These are phyloP conservation scores for Aphis gossypii DNA, from an alignment of 1,140 invertebrate genomes.

Conservation along the genomic window DNA sequence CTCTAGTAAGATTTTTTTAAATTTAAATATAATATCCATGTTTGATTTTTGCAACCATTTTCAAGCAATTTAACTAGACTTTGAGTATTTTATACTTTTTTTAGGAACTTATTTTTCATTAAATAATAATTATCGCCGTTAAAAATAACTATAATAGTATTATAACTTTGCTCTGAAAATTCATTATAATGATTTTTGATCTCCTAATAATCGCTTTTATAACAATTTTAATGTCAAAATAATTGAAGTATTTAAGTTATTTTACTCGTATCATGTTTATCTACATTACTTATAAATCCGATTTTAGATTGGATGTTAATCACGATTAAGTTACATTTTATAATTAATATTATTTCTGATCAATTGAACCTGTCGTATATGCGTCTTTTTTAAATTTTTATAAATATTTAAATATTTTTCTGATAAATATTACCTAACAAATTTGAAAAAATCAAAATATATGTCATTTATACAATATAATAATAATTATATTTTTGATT, in stretches of 20 bases:
- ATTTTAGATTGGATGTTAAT: background rate
- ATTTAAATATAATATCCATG: background rate
- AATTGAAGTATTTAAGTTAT: background rate
- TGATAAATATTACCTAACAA: background rate
- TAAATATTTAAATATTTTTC: too few relatives aligned
- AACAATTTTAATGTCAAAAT: background rate
- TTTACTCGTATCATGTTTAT: background rate
- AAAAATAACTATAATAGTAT: background rate
- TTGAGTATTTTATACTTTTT: background rate
- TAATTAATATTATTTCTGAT: background rate
- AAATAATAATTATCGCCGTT: background rate
- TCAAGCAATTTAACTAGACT: background rate
- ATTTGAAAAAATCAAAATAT: background rate
- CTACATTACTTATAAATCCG: background rate
- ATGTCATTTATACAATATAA: background rate
- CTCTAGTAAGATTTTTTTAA: background rate
- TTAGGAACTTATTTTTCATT: background rate
- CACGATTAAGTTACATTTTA: background rate
- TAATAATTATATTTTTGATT: background rate
- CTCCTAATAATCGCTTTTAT: background rate
- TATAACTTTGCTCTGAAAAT: background rate
- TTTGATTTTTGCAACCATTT: background rate
- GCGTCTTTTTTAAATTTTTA: background rate
- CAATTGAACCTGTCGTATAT: background rate
- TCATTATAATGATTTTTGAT: background rate